A percentile compares a stretch with the other conserved stretches of the same genome.
These are phyloP conservation scores for Andrena praecox DNA, from an alignment of 2,888 invertebrate genomes.

Conservation along the genomic window DNA sequence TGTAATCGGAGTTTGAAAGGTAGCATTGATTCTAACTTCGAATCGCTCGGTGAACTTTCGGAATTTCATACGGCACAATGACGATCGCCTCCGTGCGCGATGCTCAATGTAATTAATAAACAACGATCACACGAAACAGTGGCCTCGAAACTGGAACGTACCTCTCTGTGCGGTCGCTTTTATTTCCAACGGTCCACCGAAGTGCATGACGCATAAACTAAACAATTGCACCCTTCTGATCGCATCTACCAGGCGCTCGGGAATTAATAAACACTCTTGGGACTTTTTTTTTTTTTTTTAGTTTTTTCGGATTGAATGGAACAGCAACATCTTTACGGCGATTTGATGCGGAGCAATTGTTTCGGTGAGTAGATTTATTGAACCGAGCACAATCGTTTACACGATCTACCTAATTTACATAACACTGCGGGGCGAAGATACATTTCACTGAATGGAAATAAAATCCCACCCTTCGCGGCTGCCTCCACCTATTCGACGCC, in stretches of 20 bases:
- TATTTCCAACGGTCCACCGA: background rate
- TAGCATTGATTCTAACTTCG: constrained; percentile 11
- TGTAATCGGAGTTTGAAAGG: constrained; percentile 26
- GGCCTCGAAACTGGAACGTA: background rate
- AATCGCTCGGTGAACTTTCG: background rate
- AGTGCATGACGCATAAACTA: background rate
- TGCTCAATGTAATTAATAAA: background rate
- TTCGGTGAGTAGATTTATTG: constrained; percentile 5
- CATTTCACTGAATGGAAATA: background rate
- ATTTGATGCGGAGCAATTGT: background rate
- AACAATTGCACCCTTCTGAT: background rate
- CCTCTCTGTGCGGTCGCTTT: background rate
- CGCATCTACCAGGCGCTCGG: too few species aligned
- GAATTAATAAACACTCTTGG: background rate
- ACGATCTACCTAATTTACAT: background rate
- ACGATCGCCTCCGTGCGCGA: background rate
- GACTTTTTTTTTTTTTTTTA: background rate
- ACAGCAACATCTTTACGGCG: background rate
- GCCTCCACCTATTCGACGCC: too few species aligned
- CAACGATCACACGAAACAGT: background rate
- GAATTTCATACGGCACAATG: background rate
- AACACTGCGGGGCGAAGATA: background rate
- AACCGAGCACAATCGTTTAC: background rate
- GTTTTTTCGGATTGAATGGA: background rate
- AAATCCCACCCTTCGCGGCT: background rate